These are phyloP conservation scores for Oryzias dopingdopingensis DNA, from an alignment of 2,797 vertebrate genomes.

Conservation along the genomic window DNA sequence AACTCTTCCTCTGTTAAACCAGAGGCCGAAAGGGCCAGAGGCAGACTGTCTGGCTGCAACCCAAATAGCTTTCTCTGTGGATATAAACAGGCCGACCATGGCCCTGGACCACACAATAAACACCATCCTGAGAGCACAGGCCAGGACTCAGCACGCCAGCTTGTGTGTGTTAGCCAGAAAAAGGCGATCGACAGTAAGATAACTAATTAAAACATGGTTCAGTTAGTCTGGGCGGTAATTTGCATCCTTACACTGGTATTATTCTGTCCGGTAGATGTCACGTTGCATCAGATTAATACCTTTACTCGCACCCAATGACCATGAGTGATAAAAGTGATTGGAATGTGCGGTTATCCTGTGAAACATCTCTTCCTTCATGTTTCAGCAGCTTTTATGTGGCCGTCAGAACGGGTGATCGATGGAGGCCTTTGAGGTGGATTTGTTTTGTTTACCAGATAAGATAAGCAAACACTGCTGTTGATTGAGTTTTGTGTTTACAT, in stretches of 20 bases:
- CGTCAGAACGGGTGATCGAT: constrained; percentile 55
- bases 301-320: constrained; percentile 20
- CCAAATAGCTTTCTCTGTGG: constrained; percentile 73
- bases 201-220: constrained; percentile 36
- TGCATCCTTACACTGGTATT: constrained; percentile 39
- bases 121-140: constrained; percentile 53
- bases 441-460: constrained; percentile 71
- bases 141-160: constrained; percentile 32
- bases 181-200: constrained; percentile 33
- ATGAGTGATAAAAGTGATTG: constrained; percentile 22
- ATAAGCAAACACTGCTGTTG: constrained; percentile 59
- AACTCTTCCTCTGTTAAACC: constrained; percentile 33
- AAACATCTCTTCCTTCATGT: constrained; percentile 27
- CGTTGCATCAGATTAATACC: constrained; percentile 66
- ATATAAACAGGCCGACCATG: constrained; percentile 71
- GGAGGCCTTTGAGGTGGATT: constrained; percentile 42
- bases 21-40: constrained; percentile 59
- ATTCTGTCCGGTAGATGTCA: constrained; percentile 58
- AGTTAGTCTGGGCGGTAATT: constrained; percentile 57
- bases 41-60: constrained; percentile 67
- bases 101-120: constrained; percentile 74
- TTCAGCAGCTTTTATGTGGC: constrained; percentile 54
- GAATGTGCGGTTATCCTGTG: constrained; percentile 2
- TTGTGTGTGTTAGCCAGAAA: constrained; percentile 20
- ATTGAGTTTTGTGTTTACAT: constrained; percentile 40